Base-by-base conservation (phyloP, 2,888 invertebrate species). In the Entomobrya multifasciata region DNA sequence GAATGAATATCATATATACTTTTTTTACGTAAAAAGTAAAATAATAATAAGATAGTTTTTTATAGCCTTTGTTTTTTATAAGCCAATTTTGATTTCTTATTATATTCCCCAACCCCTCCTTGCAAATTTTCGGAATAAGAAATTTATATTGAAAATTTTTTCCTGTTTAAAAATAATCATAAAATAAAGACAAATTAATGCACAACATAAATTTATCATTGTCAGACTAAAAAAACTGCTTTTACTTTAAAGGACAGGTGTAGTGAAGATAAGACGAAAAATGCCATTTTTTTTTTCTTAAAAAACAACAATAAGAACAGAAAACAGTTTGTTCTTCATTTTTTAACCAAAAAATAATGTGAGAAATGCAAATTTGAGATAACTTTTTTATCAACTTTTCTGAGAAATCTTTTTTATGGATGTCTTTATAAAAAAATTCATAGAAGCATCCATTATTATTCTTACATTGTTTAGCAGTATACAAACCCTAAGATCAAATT, bases 121-220 rank as follows among this genome's bases (percentile, higher is more conserved):
- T 41, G 77, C 41, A 77, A 41, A n/a, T n/a, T n/a, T n/a, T n/a
- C 57, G 47, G 57, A 77, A 77, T 77, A 57, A 77, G 77, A 77
- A 77, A 49, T 74, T 74, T 74, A 74, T 30, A 74, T 52, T 65
- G 65, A 36, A 74, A 20, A 30, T 52, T 74, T 74, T 74, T 52
- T 74, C 74, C 74, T 74, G 74, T 74, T 74, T 52, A 52, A 57
- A n/a, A 77, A 77, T 41, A 77, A 77, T 77, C 55, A 57, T 77
- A 77, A 57, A 49, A 77, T 44, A 49, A 49, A 41, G 55, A 55
- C 36, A 77, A 77, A 77, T 77, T 57, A 77, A 57, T 77, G 17
- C 67, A 77, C 57, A 77, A 25, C 13, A 77, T 70, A 57, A n/a
- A 41, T 20, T 57, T 22, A 41, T 77, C 41, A 77, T 57, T 41